A percentile compares a stretch with the other conserved stretches of the same genome.
Conservation (phyloP, 2,797 vertebrate species). For the Neopelma chrysocephalum region DNA sequence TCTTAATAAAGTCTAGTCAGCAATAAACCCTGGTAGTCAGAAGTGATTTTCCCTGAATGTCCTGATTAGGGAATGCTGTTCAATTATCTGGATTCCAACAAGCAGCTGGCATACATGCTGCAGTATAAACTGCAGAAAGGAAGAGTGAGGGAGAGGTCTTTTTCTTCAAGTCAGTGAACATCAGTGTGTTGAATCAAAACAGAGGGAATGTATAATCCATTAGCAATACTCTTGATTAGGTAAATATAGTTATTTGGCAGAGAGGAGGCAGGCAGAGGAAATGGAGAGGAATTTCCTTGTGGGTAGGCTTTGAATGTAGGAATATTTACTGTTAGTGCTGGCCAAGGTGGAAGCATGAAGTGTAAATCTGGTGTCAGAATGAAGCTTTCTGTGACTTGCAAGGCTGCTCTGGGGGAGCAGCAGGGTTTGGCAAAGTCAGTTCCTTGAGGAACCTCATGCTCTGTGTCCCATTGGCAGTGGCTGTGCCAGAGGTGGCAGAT, state of each 20-base stretch:
- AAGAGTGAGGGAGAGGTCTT: not conserved
- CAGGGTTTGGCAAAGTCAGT: not conserved
- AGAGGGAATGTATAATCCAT: not conserved
- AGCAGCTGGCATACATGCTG: not conserved
- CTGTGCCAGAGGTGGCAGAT: not conserved
- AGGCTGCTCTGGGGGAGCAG: not conserved
- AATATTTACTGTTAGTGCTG: not conserved
- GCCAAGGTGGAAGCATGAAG: not conserved
- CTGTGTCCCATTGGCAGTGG: not conserved
- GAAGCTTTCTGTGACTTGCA: not conserved
- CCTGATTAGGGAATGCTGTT: not conserved
- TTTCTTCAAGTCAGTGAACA: not conserved
- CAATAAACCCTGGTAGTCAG: not conserved
- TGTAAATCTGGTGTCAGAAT: not conserved
- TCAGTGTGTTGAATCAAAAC: not conserved
- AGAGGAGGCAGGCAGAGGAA: not conserved
- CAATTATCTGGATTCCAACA: not conserved
- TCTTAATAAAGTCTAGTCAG: not conserved
- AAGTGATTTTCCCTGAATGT: conserved; percentile 16
- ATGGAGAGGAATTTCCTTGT: not conserved
- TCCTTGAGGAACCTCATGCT: not conserved
- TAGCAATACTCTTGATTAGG: not conserved
- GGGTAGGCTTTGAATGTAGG: not conserved
- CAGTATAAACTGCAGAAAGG: not conserved
- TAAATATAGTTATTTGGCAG: not conserved